These are phyloP conservation scores for Vulpes vulpes DNA, from an alignment of 2,113 vertebrate species.

Conservation along the genomic window DNA sequence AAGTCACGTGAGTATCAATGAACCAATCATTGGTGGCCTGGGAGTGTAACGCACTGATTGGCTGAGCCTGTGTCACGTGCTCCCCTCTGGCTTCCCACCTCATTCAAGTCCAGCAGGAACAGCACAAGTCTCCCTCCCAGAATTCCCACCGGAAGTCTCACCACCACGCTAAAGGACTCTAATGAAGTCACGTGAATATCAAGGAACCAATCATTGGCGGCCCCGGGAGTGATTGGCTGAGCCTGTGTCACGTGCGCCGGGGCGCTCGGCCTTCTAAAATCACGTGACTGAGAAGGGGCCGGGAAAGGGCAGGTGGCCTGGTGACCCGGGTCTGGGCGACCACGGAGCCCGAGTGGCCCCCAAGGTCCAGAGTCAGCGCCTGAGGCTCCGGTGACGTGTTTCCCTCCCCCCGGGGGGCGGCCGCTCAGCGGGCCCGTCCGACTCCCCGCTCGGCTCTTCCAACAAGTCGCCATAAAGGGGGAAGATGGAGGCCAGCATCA, in stretches of 20 bases:
- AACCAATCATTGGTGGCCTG: background rate
- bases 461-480: background rate
- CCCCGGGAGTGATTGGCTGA: background rate
- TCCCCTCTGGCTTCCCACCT: background rate
- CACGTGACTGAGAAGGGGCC: background rate
- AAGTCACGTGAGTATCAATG: background rate
- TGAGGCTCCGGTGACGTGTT: background rate
- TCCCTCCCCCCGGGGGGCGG: background rate
- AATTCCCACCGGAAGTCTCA: background rate
- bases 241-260: background rate
- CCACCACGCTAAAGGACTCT: background rate
- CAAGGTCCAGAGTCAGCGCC: background rate
- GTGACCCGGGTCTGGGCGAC: background rate
- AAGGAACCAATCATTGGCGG: background rate
- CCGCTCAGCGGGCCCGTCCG: background rate
- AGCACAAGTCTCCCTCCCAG: background rate
- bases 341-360: background rate
- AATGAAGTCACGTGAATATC: background rate
- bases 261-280: background rate
- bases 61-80: background rate
- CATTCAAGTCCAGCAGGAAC: background rate
- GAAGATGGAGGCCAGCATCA: background rate
- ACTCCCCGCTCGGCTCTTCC: constrained; percentile 64
- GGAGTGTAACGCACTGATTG: background rate
- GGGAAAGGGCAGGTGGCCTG: background rate